A percentile compares a stretch with the other conserved stretches of the same genome.
These are phyloP conservation scores for Venusia cambrica DNA, from an alignment of 2,888 invertebrate genomes.

Conservation along the genomic window DNA sequence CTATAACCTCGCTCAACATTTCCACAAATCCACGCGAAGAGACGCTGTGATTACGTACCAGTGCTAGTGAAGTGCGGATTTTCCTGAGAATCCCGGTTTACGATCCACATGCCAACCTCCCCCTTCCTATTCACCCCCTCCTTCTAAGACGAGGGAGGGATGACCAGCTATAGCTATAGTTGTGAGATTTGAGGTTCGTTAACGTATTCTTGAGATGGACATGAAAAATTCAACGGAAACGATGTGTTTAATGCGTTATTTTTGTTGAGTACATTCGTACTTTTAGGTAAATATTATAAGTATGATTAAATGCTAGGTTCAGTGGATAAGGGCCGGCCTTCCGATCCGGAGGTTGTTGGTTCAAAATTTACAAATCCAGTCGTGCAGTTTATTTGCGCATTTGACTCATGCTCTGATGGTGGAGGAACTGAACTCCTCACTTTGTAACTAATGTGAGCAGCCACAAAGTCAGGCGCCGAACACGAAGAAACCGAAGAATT, in stretches of 20 bases:
- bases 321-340: no score
- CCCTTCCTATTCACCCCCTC: conserved; percentile 31
- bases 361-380: no score
- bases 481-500: no score
- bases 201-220: conserved; percentile 12
- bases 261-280: no score
- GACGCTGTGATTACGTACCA: conserved; percentile 67
- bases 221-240: conserved; percentile 14
- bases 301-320: no score
- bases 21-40: conserved; percentile 56
- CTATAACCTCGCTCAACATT: conserved; percentile 40
- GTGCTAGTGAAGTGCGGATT: conserved; percentile 73
- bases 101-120: conserved; percentile 52
- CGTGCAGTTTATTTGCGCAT: no score
- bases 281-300: no score
- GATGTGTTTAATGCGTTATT: conserved; percentile 1
- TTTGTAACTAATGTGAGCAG: no score
- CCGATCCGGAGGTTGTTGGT: no score
- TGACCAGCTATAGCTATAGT: conserved; percentile 45
- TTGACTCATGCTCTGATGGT: no score
- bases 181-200: conserved; percentile 38
- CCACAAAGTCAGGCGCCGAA: no score
- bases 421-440: no score
- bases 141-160: conserved; percentile 38
- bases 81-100: conserved; percentile 70